These are phyloP conservation scores for Papilio aristodemus DNA, from an alignment of 1,140 invertebrate species.

Conservation along the genomic window DNA sequence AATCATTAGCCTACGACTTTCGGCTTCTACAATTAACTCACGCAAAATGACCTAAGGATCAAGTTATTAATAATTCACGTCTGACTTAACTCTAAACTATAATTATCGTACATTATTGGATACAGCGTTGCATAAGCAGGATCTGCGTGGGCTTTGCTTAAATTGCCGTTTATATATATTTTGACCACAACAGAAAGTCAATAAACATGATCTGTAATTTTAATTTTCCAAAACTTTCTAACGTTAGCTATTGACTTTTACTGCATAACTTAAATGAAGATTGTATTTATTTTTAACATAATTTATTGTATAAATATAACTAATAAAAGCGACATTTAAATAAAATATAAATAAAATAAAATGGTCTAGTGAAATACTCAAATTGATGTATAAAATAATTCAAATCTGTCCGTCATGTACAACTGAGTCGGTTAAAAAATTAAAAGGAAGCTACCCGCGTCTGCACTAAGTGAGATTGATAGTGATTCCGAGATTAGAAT, in stretches of 20 bases:
- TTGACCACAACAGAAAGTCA: slow-evolving; percentile 1
- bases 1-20: slow-evolving; percentile 34
- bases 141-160: slow-evolving; percentile 25
- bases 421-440: neutral
- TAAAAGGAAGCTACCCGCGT: slow-evolving; percentile 34
- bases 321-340: too few relatives aligned
- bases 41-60: slow-evolving; percentile 27
- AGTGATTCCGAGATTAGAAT: slow-evolving; percentile 63
- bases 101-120: slow-evolving; percentile 28
- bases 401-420: neutral
- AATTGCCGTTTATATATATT: slow-evolving; percentile 23
- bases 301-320: too few relatives aligned
- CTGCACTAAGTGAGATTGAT: slow-evolving; percentile 73
- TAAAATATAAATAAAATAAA: too few relatives aligned
- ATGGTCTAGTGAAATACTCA: neutral
- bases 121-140: slow-evolving; percentile 19
- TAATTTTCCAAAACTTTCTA: slow-evolving; percentile 10
- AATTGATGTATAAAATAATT: neutral
- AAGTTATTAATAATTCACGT: slow-evolving; percentile 31
- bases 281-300: too few relatives aligned
- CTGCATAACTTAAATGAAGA: neutral
- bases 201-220: neutral
- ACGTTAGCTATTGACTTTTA: neutral
- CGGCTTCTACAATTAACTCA: slow-evolving; percentile 31
- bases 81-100: slow-evolving; percentile 26